phyloP scores from a whole-genome alignment of 2,888 invertebrate genomes.

The Plebejus argus region DNA sequence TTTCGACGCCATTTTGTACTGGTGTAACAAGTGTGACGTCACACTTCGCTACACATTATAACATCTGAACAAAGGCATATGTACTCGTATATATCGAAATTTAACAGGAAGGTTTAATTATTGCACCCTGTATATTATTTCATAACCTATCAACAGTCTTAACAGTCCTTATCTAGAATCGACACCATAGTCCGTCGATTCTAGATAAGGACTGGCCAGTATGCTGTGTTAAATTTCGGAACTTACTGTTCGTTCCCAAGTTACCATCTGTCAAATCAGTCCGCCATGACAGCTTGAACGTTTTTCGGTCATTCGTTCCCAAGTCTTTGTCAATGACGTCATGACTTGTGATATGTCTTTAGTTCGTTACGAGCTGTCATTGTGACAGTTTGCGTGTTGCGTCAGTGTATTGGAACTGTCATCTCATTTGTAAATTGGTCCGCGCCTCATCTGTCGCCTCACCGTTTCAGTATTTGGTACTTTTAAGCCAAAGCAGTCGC shows the following conservation, averaged over 20 bases:
- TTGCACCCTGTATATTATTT: too few species aligned
- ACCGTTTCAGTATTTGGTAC: slow-evolving; percentile 53
- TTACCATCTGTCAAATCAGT: not conserved
- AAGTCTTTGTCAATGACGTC: not conserved
- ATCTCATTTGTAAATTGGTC: slow-evolving; percentile 44
- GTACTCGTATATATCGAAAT: too few species aligned
- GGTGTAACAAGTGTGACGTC: not conserved
- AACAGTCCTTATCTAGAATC: too few species aligned
- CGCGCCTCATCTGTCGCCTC: slow-evolving; percentile 50
- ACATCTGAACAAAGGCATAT: too few species aligned
- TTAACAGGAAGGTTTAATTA: too few species aligned
- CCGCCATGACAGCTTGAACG: not conserved
- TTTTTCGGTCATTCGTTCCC: not conserved
- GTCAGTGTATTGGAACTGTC: not conserved
- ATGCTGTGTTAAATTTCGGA: not conserved
- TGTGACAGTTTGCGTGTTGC: not conserved
- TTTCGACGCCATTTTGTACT: not conserved
- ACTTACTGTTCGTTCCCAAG: not conserved
- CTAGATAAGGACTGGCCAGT: not conserved
- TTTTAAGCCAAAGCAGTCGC: slow-evolving; percentile 66
- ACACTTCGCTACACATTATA: too few species aligned
- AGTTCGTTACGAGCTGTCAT: not conserved
- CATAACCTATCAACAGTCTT: too few species aligned
- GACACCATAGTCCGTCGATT: too few species aligned
- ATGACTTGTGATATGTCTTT: not conserved